Conservation (phyloP, 2,797 vertebrate genomes). For the Typhlichthys eigenmanni region DNA sequence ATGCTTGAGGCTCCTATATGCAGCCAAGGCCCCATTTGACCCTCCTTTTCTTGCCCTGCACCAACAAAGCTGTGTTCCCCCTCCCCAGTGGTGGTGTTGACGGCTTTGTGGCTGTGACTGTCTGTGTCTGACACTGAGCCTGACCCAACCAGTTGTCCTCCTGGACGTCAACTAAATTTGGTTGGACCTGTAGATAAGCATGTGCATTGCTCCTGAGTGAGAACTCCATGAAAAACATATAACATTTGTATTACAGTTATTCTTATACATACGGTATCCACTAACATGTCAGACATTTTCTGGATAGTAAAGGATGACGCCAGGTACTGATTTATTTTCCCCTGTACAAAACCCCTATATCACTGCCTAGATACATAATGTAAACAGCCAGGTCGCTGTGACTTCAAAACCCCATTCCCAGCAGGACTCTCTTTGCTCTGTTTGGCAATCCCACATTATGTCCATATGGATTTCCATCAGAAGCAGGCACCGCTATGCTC, state of each 20-base stretch:
- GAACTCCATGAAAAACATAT: too few relatives aligned
- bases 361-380: constrained; percentile 13
- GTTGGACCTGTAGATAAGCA: too few relatives aligned
- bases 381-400: constrained; percentile 8
- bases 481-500: constrained; percentile 42
- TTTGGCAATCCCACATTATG: constrained; percentile 43
- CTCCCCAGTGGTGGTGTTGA: constrained; percentile 38
- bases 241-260: too few relatives aligned
- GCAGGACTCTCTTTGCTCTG: constrained; percentile 15
- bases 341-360: neutral
- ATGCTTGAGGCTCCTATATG: constrained; percentile 69
- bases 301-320: neutral
- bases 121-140: neutral
- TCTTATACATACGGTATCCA: too few relatives aligned
- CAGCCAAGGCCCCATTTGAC: constrained; percentile 65
- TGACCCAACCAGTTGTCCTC: neutral
- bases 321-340: constrained; percentile 1
- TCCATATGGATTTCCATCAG: constrained; percentile 60
- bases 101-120: constrained; percentile 28
- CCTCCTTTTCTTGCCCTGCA: constrained; percentile 52
- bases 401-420: constrained; percentile 33
- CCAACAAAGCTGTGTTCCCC: constrained; percentile 43
- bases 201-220: too few relatives aligned
- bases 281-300: neutral
- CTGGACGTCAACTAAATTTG: too few relatives aligned